Evolutionary conservation across 2,888 invertebrate genomes (phyloP), one percentile per base, ranked within the genome.

Genomic region (Tetrapedia diversipes): DNA sequence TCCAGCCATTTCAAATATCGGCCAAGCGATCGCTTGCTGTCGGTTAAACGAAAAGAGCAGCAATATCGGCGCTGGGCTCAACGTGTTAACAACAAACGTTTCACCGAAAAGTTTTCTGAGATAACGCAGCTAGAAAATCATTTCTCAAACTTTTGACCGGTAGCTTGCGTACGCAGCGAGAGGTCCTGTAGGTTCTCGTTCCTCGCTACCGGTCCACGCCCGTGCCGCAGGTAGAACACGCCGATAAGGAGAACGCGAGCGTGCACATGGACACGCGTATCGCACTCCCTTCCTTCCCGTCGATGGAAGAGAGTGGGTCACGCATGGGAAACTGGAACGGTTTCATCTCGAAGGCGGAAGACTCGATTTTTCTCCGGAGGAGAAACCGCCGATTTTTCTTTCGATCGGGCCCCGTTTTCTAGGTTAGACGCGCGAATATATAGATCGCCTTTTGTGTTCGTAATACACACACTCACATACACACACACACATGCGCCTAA

Each of bases 311-410:
- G 66, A 83, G 80, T 84, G 76, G 83, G 83, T 83, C 84, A 83
- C 78, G 72, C 83, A 72, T 79, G 81, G 77, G 81, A 80, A 86
- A 85, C 80, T 86, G 85, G 85, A 84, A 86, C 86, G 74, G 81
- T 86, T 85, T 85, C 86, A 83, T 71, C 71, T 71, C 19, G 34
- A 57, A n/a, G 59, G 59, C 64, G 71, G 74, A 57, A 79, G 79
- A 79, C 83, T 78, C 79, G 86, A 82, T 86, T 86, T 86, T 87
- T 85, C 86, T 73, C 56, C 71, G 68, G 63, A 54, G 86, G 81
- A 78, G 83, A 84, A 84, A 82, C 77, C 80, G 73, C 69, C 80
- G 80, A 84, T 84, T 84, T 84, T 84, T 84, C 83, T 84, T 84
- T 84, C 85, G 78, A 84, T 82, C 70, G 78, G 27, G 10, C 22